Base-by-base conservation (phyloP, 2,113 vertebrate species). In the Semnornis frantzii region DNA sequence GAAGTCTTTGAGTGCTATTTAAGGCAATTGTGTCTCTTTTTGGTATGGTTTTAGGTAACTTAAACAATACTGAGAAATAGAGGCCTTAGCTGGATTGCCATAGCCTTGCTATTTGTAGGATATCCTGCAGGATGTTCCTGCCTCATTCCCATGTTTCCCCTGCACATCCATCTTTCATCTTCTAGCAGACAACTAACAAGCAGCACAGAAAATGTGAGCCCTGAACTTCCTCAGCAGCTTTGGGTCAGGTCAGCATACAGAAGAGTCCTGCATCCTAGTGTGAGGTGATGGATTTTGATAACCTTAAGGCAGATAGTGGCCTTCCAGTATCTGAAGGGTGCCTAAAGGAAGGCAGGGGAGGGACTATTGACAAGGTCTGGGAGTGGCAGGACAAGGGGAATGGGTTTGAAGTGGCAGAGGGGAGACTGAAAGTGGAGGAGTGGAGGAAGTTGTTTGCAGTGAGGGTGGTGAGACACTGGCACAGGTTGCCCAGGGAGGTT, bases 51-150 rank as follows among this genome's bases (percentile, higher is more conserved):
- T 81, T 86, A 79, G 58, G 27, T 85, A 73, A 82, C n/a, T 77
- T 84, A 89, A 78, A 89, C 74, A 84, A 82, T 65, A 80, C 71
- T n/a, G 69, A 85, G 73, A 79, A 87, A 62, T 39, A 69, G 30
- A 27, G 86, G 19, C 48, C 46, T 88, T 6, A 0, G 13, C 58
- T 50, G 82, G 44, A 79, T 60, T 76, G 50, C 81, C 3, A 0
- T 27, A 75, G 78, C 20, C 39, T 73, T 31, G 37, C 50, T 30
- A 12, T 82, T 92, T 15, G 34, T 70, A 72, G 89, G 42, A 48
- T 82, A 80, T 93, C 94, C 89, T 95, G 82, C 71, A 87, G 92
- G 91, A 91, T 87, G 42, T 92, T 92, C 42, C 76, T 90, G 91
- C 60, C 78, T 93, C 60, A 7, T 89, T 93, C 57, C 78, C 0